Percentiles rank a stretch among this genome's conserved stretches.
Conservation (phyloP, 2,797 vertebrate species). For the Chiroxiphia lanceolata region DNA sequence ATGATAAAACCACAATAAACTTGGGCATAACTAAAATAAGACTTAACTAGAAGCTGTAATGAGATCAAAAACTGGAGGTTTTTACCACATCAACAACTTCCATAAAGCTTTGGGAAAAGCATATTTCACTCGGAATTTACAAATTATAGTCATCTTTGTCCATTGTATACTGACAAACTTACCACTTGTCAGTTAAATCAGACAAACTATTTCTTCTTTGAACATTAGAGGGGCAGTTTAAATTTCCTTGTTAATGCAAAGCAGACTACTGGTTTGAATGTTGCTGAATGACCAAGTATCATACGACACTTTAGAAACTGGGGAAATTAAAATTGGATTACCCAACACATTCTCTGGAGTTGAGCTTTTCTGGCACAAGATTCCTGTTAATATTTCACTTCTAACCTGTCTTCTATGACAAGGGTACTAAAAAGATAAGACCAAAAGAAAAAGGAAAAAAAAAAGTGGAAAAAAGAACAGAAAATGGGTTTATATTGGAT, state of each 20-base stretch:
- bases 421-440: neutral
- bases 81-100: neutral
- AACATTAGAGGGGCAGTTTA: neutral
- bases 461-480: neutral
- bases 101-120: neutral
- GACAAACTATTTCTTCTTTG: neutral
- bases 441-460: neutral
- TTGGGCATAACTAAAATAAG: neutral
- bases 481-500: neutral
- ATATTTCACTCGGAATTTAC: neutral
- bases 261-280: neutral
- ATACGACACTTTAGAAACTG: neutral
- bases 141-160: neutral
- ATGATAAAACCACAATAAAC: neutral
- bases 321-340: conserved; percentile 50
- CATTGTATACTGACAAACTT: neutral
- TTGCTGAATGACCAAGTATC: conserved; percentile 5
- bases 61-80: neutral
- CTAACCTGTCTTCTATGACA: neutral
- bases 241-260: neutral
- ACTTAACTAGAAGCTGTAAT: neutral
- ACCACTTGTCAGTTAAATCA: conserved; percentile 13
- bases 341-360: neutral
- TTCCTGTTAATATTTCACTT: conserved; percentile 31
- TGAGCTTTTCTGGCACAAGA: neutral